Base-by-base conservation (phyloP, 2,797 vertebrate genomes). In the Cirrhinus molitorella region DNA sequence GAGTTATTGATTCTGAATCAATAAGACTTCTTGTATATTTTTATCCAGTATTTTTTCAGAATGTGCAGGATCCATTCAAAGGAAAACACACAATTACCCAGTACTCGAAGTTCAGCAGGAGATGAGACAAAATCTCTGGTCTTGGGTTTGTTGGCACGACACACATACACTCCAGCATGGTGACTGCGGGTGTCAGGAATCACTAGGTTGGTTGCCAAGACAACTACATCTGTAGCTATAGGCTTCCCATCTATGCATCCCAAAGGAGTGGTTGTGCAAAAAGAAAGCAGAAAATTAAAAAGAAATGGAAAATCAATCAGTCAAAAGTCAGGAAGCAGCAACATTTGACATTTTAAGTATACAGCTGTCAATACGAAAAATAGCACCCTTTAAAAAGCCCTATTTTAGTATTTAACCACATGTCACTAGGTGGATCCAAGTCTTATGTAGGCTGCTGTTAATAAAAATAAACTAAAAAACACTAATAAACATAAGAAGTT, bases 71-170 rank as follows among this genome's bases (percentile, higher is more conserved):
- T 61, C 40, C 2, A 21, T 31, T 72, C 12, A 34, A 51, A 59
- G 5, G 17, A 40, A 57, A 31, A 78, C 34, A 43, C 12, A 12
- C 19, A 23, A 43, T 95, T 94, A 99, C 98, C 97, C 6, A 97
- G 94, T 65, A 99, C 96, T 3, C 92, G 96, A 83, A 99, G 96
- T 92, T 98, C 96, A 0, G 98, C 98, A 0, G 96, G 94, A 0
- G 97, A 96, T 0, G 92, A 96, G 78, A 97, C 95, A 12, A 98
- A 99, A 90, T 98, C 96, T 82, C 97, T 96, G 43, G 97, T 99
- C 83, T 93, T 97, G 83, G 97, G 97, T 88, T 97, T 98, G 94
- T 99, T 99, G 88, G 97, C 98, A 2, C 97, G 94, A 90, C 98
- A 99, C 83, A 99, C 96, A 0, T 99, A 99, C 61, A 98, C 88